Percentiles rank a stretch among this genome's conserved stretches.
Evolutionary conservation across 2,888 invertebrate genomes (phyloP).

Genomic region (Apotomis capreana): DNA sequence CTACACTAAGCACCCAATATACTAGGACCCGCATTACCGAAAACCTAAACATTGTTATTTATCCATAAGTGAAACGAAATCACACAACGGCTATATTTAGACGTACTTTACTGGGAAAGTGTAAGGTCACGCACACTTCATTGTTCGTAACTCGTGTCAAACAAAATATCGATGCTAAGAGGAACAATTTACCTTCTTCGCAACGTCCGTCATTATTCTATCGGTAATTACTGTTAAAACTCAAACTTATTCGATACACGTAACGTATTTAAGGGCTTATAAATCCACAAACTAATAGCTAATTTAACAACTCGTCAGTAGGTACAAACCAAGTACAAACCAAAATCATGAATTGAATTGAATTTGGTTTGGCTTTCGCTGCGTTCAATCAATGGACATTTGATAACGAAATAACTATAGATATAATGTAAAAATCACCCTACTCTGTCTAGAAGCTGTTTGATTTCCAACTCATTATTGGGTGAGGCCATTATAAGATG

Average conservation of each 20-base stretch:
- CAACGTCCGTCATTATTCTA: slow-evolving; percentile 75
- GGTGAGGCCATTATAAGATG: not conserved
- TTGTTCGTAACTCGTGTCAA: slow-evolving; percentile 65
- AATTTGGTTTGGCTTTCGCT: slow-evolving; percentile 28
- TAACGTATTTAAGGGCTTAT: slow-evolving; percentile 49
- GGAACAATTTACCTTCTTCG: slow-evolving; percentile 72
- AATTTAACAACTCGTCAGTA: slow-evolving; percentile 52
- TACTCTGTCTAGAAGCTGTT: slow-evolving; percentile 12
- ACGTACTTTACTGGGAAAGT: slow-evolving; percentile 47
- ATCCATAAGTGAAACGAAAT: slow-evolving; percentile 9
- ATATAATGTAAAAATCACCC: not conserved
- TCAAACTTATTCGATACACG: slow-evolving; percentile 49
- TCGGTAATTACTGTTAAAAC: slow-evolving; percentile 47
- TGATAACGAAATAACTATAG: slow-evolving; percentile 9
- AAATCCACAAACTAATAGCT: slow-evolving; percentile 48
- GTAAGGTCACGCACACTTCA: slow-evolving; percentile 67
- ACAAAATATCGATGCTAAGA: slow-evolving; percentile 50
- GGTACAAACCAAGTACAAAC: slow-evolving; percentile 37
- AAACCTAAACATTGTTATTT: not conserved
- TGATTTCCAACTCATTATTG: not conserved
- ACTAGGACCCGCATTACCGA: not conserved
- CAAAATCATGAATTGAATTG: slow-evolving; percentile 39
- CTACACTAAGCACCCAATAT: slow-evolving; percentile 49
- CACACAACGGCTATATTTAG: slow-evolving; percentile 37
- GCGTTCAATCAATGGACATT: slow-evolving; percentile 29